Evolutionary conservation across 2,888 invertebrate genomes (phyloP).

Genomic region (Cephonodes hylas): DNA sequence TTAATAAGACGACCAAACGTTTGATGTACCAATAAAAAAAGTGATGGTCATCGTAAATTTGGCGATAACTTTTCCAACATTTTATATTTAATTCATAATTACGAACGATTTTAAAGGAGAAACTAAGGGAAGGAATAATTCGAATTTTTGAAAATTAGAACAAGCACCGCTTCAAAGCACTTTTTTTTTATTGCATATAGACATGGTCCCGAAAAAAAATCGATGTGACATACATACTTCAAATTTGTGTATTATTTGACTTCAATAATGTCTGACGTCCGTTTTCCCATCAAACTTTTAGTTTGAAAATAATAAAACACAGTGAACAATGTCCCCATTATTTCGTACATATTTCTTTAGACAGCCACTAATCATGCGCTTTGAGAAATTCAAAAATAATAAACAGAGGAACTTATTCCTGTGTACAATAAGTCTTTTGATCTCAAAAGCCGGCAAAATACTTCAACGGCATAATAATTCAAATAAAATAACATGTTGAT

Average conservation of each 20-base stretch:
- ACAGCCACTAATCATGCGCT: not conserved
- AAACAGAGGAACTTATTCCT: not conserved
- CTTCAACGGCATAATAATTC: not conserved
- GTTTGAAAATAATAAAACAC: too few relatives aligned
- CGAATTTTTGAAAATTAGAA: too few relatives aligned
- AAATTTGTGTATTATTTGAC: too few relatives aligned
- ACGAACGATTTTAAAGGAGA: not conserved
- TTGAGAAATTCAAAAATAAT: not conserved
- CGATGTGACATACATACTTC: too few relatives aligned
- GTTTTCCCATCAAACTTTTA: too few relatives aligned
- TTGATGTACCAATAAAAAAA: constrained; percentile 33
- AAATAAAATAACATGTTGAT: not conserved
- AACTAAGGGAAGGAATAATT: not conserved
- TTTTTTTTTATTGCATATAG: too few relatives aligned
- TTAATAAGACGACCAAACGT: constrained; percentile 23
- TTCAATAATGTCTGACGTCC: too few relatives aligned
- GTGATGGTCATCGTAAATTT: constrained; percentile 29
- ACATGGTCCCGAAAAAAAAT: too few relatives aligned
- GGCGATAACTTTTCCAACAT: not conserved
- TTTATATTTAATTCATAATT: not conserved
- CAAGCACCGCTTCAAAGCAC: too few relatives aligned
- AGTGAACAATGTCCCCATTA: too few relatives aligned
- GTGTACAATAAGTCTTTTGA: not conserved
- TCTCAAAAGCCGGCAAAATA: too few relatives aligned
- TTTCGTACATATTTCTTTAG: too few relatives aligned